A percentile compares a stretch with the other conserved stretches of the same genome.
Evolutionary conservation across 2,113 vertebrate genomes (phyloP).

Genomic region (Scalopus aquaticus): DNA sequence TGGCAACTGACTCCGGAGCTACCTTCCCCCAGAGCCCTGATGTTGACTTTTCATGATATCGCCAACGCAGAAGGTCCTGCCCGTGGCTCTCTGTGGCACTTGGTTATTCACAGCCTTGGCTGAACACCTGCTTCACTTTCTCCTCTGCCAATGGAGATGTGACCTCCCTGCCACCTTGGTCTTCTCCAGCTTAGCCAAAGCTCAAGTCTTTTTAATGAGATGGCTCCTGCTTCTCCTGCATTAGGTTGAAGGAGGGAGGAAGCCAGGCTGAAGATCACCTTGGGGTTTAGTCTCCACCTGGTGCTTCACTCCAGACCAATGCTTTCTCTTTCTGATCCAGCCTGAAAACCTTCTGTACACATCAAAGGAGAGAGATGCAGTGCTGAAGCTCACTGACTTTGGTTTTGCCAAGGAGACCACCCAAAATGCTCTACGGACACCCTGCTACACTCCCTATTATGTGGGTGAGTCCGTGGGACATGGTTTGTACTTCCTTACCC

Average conservation of each 20-base stretch:
- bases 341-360: constrained; percentile 98
- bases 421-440: constrained; percentile 96
- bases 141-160: background rate
- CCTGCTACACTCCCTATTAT: constrained; percentile 98
- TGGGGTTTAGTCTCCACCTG: background rate
- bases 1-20: background rate
- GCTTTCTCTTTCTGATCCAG: constrained; percentile 82
- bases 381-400: constrained; percentile 98
- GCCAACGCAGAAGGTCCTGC: background rate
- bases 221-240: background rate
- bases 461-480: constrained; percentile 90
- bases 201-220: background rate
- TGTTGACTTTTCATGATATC: background rate
- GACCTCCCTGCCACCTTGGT: background rate
- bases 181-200: background rate
- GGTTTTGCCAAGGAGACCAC: constrained; percentile 99
- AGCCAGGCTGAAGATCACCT: background rate
- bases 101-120: background rate
- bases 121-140: constrained; percentile 19
- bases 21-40: background rate
- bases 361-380: constrained; percentile 86
- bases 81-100: background rate
- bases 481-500: background rate
- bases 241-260: background rate
- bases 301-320: background rate